Evolutionary conservation across 2,113 vertebrate genomes (phyloP).

Genomic region (Oreochromis niloticus): DNA sequence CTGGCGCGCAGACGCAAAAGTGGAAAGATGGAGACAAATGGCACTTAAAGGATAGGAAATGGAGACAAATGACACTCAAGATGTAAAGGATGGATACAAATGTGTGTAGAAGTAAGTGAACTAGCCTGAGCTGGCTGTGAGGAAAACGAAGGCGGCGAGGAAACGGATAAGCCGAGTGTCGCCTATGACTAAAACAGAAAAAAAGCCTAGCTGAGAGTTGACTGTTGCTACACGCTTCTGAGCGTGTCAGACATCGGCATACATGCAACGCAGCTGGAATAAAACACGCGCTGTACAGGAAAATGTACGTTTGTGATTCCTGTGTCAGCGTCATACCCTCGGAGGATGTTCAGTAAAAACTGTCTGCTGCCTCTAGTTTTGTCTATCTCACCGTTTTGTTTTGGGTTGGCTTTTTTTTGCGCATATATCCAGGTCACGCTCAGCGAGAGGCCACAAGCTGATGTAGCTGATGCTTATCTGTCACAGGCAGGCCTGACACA

Average conservation of each 20-base stretch:
- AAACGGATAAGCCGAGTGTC: not conserved
- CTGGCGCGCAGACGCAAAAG: not conserved
- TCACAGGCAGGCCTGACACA: constrained; percentile 30
- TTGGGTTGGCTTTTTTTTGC: not conserved
- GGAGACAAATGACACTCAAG: constrained; percentile 11
- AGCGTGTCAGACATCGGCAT: not conserved
- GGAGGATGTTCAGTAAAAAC: constrained; percentile 25
- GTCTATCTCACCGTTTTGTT: not conserved
- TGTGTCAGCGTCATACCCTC: not conserved
- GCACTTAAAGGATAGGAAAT: constrained; percentile 12
- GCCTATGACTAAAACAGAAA: constrained; percentile 45
- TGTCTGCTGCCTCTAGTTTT: not conserved
- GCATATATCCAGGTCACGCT: constrained; percentile 35
- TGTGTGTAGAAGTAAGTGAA: not conserved
- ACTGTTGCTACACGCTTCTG: not conserved
- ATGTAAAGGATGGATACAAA: constrained; percentile 30
- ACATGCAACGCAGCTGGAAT: not conserved
- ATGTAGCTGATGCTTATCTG: constrained; percentile 52
- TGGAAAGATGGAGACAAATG: not conserved
- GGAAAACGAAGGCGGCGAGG: not conserved
- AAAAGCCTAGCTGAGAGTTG: not conserved
- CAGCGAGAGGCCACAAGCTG: constrained; percentile 32
- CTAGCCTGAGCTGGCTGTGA: not conserved
- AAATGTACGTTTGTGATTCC: constrained; percentile 11
- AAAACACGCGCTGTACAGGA: not conserved